Evolutionary conservation across 2,113 vertebrate species (phyloP).

Genomic region (Psettodes erumei): DNA sequence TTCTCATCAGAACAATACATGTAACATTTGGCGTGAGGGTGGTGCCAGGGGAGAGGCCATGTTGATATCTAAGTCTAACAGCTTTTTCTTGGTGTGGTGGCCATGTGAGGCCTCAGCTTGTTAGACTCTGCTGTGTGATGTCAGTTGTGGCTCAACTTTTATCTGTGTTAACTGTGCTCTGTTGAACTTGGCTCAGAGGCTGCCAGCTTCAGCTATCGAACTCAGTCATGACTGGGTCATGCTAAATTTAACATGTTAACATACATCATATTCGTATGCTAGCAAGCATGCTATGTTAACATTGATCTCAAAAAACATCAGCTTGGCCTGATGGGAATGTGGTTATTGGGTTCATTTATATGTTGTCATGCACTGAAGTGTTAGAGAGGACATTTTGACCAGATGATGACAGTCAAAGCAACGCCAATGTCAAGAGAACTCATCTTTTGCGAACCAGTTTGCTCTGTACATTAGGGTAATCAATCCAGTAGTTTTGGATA

Average conservation of each 20-base stretch:
- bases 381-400: not conserved
- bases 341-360: slow-evolving; percentile 11
- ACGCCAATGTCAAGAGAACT: slow-evolving; percentile 1
- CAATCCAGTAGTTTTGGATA: not conserved
- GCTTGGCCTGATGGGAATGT: not conserved
- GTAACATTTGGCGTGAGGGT: not conserved
- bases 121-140: not conserved
- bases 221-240: not conserved
- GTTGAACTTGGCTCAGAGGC: not conserved
- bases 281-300: not conserved
- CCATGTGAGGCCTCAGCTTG: not conserved
- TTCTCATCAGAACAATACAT: not conserved
- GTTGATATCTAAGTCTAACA: not conserved
- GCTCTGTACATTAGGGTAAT: not conserved
- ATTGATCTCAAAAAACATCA: not conserved
- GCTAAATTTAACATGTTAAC: not conserved
- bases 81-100: slow-evolving; percentile 8
- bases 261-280: not conserved
- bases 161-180: not conserved
- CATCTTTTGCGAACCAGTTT: not conserved
- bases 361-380: not conserved
- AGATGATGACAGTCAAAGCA: not conserved
- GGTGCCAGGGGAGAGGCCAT: not conserved
- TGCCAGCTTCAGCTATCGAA: not conserved
- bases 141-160: slow-evolving; percentile 4